These are phyloP conservation scores for Crotalus helleri DNA, from an alignment of 2,113 vertebrate species.

Conservation along the genomic window DNA sequence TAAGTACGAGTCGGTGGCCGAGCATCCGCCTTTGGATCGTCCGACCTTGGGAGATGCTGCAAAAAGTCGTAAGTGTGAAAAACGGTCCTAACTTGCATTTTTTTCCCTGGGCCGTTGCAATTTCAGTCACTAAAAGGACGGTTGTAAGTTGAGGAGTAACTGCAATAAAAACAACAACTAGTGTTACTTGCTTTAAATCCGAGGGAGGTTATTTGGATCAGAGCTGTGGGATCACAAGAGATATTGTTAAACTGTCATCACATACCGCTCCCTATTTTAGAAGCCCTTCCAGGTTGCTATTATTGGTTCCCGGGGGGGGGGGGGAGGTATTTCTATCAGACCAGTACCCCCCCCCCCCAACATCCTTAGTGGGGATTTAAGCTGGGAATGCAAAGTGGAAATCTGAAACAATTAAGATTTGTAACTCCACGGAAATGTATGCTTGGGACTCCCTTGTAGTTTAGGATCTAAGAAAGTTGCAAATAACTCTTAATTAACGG, in stretches of 20 bases:
- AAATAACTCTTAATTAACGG: too few species aligned
- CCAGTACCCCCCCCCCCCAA: too few species aligned
- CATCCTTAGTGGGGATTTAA: neutral
- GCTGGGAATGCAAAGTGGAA: neutral
- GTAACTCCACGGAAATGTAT: neutral
- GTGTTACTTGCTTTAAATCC: neutral
- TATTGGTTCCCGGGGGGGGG: neutral
- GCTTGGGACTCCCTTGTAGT: neutral
- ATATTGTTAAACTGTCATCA: neutral
- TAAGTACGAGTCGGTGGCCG: too few species aligned
- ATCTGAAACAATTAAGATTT: neutral
- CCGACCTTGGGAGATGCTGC: too few species aligned
- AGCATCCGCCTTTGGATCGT: too few species aligned
- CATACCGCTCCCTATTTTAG: neutral
- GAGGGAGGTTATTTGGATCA: neutral
- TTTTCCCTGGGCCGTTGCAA: neutral
- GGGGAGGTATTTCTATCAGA: neutral
- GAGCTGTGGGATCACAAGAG: neutral
- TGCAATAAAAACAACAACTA: neutral
- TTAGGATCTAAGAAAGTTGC: neutral
- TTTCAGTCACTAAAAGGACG: rapidly evolving
- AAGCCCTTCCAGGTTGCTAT: neutral
- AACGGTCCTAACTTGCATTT: too few species aligned
- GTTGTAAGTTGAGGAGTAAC: neutral
- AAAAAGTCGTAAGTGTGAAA: too few species aligned